phyloP scores from a whole-genome alignment of 1,140 invertebrate genomes.

The Onthophagus taurus region DNA sequence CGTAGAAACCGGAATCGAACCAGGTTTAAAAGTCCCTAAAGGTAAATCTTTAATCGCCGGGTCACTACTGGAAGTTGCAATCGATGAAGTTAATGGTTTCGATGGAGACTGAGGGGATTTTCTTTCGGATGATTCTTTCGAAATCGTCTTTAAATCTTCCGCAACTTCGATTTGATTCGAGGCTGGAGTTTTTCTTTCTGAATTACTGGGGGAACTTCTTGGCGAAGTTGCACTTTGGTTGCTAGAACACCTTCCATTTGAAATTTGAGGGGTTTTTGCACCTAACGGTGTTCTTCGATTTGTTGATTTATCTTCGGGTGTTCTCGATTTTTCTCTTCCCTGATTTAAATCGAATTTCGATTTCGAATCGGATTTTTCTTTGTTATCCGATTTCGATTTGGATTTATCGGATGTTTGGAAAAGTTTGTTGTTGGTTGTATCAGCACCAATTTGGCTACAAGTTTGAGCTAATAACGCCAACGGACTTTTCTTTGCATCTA shows the following conservation, averaged over 20 bases:
- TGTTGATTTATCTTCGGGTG: constrained; percentile 44
- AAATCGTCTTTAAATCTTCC: constrained; percentile 34
- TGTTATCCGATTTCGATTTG: constrained; percentile 42
- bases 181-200: constrained; percentile 39
- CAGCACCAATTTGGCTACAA: constrained; percentile 90
- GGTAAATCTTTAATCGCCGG: constrained; percentile 54
- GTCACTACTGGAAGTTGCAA: constrained; percentile 44
- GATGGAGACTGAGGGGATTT: constrained; percentile 20
- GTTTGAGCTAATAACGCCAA: constrained; percentile 87
- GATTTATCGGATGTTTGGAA: constrained; percentile 57
- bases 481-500: constrained; percentile 93
- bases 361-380: constrained; percentile 54
- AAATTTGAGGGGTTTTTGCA: constrained; percentile 40
- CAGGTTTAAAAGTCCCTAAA: constrained; percentile 54
- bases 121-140: constrained; percentile 25
- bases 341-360: constrained; percentile 55
- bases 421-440: constrained; percentile 60
- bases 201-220: constrained; percentile 39
- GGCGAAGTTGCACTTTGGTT: constrained; percentile 56
- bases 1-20: constrained; percentile 42
- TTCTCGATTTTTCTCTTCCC: constrained; percentile 48
- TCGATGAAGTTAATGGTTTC: constrained; percentile 40
- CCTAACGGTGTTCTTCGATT: constrained; percentile 46
- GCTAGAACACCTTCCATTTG: constrained; percentile 44
- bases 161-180: constrained; percentile 28